Base-by-base conservation (phyloP, 2,113 vertebrate genomes). In the Rhinolophus ferrumequinum region DNA sequence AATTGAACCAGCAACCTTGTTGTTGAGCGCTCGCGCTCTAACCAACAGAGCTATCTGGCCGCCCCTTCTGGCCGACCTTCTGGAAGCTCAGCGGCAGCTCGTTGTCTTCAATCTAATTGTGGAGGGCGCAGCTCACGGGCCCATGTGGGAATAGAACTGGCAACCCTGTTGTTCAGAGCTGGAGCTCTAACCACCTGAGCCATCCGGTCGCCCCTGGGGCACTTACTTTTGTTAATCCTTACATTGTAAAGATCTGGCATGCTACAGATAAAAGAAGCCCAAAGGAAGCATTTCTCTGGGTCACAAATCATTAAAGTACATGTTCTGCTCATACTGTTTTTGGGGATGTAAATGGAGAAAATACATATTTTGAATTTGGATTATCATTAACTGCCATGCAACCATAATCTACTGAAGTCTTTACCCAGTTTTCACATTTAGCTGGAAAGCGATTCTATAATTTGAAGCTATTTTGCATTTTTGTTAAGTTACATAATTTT, bases 401-500 rank as follows among this genome's bases (percentile, higher is more conserved):
- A 0, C 33, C 6, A 0, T 70, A 84, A 80, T 93, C 19, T 83
- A 69, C 41, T 92, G 90, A 82, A 67, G 60, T 92, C n/a, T 83
- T 75, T 88, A 22, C 52, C 38, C 33, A 30, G 15, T 77, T 85
- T 94, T 88, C 47, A 64, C 21, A 52, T 86, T 94, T 83, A 62
- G 26, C 11, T 72, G 88, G 60, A 41, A 84, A 70, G 73, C 13
- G n/a, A 38, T 66, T 66, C n/a, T 76, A 6, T 80, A 86, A 76
- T 58, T 80, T 90, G 87, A 96, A 88, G 41, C 22, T 85, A 1
- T 85, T 90, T 96, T 81, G 50, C 26, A 82, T 19, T 77, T 95
- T 62, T 70, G 21, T 79, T 41, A 93, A 75, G n/a, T 94, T 88
- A 77, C 0, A 11, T 80, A 50, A 35, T 62, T 95, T 41, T 67